These are phyloP conservation scores for Alviniconcha strummeri DNA, from an alignment of 2,888 invertebrate genomes.

Conservation along the genomic window DNA sequence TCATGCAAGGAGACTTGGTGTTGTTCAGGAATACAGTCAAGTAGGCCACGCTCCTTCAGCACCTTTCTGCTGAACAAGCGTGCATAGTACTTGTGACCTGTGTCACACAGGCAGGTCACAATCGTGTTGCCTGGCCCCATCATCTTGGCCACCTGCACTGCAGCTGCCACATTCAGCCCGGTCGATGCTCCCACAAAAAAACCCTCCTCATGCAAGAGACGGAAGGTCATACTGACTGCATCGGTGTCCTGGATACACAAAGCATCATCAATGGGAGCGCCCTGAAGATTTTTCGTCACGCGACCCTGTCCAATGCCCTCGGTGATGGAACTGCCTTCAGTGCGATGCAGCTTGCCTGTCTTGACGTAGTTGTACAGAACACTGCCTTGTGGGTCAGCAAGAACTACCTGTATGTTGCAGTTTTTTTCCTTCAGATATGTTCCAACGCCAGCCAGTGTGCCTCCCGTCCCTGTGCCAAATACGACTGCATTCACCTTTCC, in stretches of 20 bases:
- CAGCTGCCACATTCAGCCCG: slow-evolving; percentile 71
- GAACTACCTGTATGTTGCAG: slow-evolving; percentile 53
- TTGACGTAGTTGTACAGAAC: slow-evolving; percentile 71
- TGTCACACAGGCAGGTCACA: slow-evolving; percentile 72
- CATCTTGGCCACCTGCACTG: slow-evolving; percentile 66
- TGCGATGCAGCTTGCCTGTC: slow-evolving; percentile 69
- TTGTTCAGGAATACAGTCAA: slow-evolving; percentile 49
- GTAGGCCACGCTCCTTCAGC: slow-evolving; percentile 62
- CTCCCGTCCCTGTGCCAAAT: slow-evolving; percentile 73
- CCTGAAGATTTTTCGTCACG: slow-evolving; percentile 71
- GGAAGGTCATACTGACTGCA: slow-evolving; percentile 71
- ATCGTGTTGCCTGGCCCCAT: slow-evolving; percentile 72
- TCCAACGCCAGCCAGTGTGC: slow-evolving; percentile 71
- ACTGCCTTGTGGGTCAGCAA: slow-evolving; percentile 66
- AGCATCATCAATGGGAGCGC: slow-evolving; percentile 72
- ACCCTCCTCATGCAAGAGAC: slow-evolving; percentile 71
- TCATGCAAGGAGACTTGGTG: slow-evolving; percentile 53
- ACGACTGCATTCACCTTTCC: slow-evolving; percentile 72
- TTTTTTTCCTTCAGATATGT: slow-evolving; percentile 72
- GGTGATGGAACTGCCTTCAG: slow-evolving; percentile 70
- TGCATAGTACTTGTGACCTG: slow-evolving; percentile 71
- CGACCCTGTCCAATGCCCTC: slow-evolving; percentile 74
- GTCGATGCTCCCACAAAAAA: slow-evolving; percentile 73
- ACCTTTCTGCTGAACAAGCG: slow-evolving; percentile 66
- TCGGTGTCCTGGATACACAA: slow-evolving; percentile 66